Evolutionary conservation across 2,888 invertebrate species (phyloP), one percentile per base, ranked within the genome.

Genomic region (Pristionchus fissidentatus): DNA sequence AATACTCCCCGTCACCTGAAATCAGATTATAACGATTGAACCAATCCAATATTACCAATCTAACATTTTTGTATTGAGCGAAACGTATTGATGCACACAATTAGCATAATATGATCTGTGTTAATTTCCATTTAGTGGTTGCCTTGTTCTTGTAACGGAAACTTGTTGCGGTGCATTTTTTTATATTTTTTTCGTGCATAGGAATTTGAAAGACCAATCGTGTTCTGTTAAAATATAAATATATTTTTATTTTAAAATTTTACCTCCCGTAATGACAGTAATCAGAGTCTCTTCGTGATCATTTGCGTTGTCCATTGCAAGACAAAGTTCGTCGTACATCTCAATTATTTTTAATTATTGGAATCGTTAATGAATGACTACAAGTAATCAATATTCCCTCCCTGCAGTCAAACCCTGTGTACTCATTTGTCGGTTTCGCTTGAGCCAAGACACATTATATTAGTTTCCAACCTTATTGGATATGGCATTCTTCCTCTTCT

Each of bases 281-380:
- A 83, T 15, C 32, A 83, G 7, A 32, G 38, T 73, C 5, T 83
- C 55, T 13, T 83, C 83, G 66, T 62, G 38, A 8, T 73, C 70
- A 2, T 83, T 32, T 13, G 83, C 83, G 5, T 70, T 73, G 41
- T 83, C 83, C 73, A 83, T 70, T 0, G 73, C 83, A 1, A 15
- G n/a, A 35, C 52, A 70, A 0, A 83, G 41, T 15, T 83, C 73
- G 15, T 70, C 70, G 73, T 83, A 83, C 70, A 83, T 83, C 83
- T 83, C 26, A 43, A 1, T 32, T 77, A 70, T 66, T 38, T 66
- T 22, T 38, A 38, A 2, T 32, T 60, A n/a, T 57, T 57, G 22
- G 15, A 22, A 22, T 57, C 57, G 8, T 57, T 8, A 8, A 26
- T 4, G 57, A 57, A 57, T 4, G 26, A 4, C 15, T 19, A 19